Percentiles rank a stretch among this genome's conserved stretches.
Conservation (phyloP, 2,113 vertebrate genomes). For the Xiphias gladius region DNA sequence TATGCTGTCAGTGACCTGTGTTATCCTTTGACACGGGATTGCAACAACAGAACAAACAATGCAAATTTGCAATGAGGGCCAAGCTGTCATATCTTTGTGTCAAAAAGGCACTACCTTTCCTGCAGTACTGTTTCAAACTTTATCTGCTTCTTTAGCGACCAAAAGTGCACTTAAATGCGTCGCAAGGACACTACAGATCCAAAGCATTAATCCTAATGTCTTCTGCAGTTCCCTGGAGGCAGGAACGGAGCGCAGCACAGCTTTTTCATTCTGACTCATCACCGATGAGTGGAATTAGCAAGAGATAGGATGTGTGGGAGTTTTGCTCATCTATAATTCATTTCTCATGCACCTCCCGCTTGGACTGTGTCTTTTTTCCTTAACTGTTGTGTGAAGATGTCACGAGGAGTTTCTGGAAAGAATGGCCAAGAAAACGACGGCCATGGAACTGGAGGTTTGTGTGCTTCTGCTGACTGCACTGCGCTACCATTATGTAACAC, state of each 20-base stretch:
- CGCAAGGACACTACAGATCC: constrained; percentile 45
- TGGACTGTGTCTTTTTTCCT: constrained; percentile 57
- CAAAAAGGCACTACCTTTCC: not conserved
- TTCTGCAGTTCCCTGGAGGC: constrained; percentile 51
- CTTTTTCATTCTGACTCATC: constrained; percentile 69
- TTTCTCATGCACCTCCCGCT: constrained; percentile 53
- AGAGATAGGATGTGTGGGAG: constrained; percentile 63
- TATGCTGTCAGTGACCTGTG: not conserved
- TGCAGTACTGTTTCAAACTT: constrained; percentile 6
- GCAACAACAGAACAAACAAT: not conserved
- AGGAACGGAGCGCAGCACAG: constrained; percentile 50
- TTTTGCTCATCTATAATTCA: constrained; percentile 74
- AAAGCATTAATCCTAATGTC: constrained; percentile 60
- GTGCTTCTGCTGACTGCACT: constrained; percentile 37
- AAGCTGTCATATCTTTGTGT: not conserved
- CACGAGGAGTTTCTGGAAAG: constrained; percentile 93
- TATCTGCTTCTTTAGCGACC: not conserved
- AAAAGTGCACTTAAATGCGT: constrained; percentile 46
- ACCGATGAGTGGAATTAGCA: constrained; percentile 58
- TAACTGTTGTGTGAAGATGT: constrained; percentile 85
- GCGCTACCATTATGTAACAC: constrained; percentile 50
- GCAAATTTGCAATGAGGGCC: not conserved
- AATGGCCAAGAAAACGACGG: constrained; percentile 88
- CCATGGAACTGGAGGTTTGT: constrained; percentile 92
- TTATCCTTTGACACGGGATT: not conserved